Evolutionary conservation across 2,888 invertebrate species (phyloP).

Genomic region (Galeruca laticollis): DNA sequence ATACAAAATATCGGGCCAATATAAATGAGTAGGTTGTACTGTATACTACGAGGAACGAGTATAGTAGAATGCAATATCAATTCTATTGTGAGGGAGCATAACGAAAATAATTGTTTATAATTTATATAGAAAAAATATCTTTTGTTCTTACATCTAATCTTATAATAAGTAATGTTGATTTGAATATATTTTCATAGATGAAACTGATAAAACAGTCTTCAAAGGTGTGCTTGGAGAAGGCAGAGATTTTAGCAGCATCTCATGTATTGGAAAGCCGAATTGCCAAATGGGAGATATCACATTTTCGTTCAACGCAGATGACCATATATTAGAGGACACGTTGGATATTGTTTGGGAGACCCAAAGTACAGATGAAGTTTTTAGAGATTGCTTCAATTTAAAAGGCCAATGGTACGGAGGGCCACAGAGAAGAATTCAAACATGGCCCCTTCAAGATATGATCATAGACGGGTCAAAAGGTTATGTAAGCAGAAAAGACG

Average conservation of each 20-base stretch:
- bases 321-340: neutral
- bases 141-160: neutral
- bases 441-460: slow-evolving; percentile 76
- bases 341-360: slow-evolving; percentile 24
- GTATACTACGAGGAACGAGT: too few species aligned
- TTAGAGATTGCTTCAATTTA: slow-evolving; percentile 68
- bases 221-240: slow-evolving; percentile 25
- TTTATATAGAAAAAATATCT: too few species aligned
- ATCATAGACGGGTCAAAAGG: slow-evolving; percentile 67
- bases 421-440: slow-evolving; percentile 72
- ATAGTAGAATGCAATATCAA: too few species aligned
- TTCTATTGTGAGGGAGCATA: too few species aligned
- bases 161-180: neutral
- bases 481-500: slow-evolving; percentile 71
- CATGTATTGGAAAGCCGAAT: slow-evolving; percentile 2
- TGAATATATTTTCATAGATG: neutral
- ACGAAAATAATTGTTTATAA: too few species aligned
- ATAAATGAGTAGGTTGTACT: too few species aligned
- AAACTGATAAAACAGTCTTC: neutral
- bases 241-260: slow-evolving; percentile 10
- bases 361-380: neutral
- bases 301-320: neutral
- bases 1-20: too few species aligned
- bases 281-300: slow-evolving; percentile 17
- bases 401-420: slow-evolving; percentile 77